Conservation (phyloP, 2,888 invertebrate genomes). For the Labia minor region DNA sequence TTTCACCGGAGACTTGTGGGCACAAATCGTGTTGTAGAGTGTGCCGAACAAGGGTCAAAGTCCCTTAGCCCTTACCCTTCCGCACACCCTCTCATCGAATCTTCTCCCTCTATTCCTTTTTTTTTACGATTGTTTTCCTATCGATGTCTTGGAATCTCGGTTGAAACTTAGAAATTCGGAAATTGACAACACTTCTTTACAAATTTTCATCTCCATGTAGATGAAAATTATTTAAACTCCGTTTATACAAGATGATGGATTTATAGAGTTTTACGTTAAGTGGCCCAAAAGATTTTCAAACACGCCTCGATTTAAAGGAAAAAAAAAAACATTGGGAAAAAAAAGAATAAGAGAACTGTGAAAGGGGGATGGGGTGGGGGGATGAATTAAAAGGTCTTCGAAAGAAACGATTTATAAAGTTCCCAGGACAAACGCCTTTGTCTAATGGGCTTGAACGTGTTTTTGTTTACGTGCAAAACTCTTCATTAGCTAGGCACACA, state of each 20-base stretch:
- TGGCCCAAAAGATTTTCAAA: background rate
- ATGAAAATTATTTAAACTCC: background rate
- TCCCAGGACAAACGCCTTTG: background rate
- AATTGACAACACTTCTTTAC: background rate
- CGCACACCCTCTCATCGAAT: too few relatives aligned
- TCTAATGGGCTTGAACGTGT: background rate
- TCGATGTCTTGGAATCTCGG: background rate
- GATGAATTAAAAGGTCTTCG: background rate
- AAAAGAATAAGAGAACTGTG: background rate
- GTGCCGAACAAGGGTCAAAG: slow-evolving; percentile 1
- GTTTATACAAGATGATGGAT: background rate
- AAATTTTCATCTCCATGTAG: background rate
- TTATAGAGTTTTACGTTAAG: background rate
- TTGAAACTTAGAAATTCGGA: too few relatives aligned
- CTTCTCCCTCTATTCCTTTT: too few relatives aligned
- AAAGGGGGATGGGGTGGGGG: background rate
- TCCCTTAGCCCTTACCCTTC: background rate
- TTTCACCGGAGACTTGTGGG: background rate
- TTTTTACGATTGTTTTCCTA: background rate
- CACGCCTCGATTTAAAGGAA: background rate
- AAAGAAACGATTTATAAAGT: background rate
- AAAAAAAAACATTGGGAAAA: background rate
- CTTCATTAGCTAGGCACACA: slow-evolving; percentile 4
- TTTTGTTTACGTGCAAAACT: background rate
- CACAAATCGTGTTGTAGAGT: slow-evolving; percentile 4